Conservation (phyloP, 2,888 invertebrate species). For the Trachelus stipa region DNA sequence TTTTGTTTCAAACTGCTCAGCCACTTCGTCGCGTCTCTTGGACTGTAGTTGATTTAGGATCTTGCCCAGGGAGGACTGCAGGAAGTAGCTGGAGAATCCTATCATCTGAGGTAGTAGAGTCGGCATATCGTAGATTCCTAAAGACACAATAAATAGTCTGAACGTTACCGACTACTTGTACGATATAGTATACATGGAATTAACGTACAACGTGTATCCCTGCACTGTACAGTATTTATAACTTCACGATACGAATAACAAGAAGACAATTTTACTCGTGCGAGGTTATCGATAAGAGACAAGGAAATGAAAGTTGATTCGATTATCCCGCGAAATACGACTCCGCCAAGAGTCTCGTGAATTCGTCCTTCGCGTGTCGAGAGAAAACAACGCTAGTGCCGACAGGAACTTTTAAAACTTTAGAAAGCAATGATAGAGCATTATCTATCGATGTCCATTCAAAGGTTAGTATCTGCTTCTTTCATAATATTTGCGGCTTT, state of each 20-base stretch:
- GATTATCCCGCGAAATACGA: background rate
- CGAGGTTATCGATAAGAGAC: background rate
- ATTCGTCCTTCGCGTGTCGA: background rate
- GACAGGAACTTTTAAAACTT: background rate
- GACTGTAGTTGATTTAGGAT: constrained; percentile 74
- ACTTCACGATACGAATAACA: too few species aligned
- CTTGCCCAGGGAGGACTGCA: constrained; percentile 71
- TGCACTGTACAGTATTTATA: background rate
- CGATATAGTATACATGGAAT: background rate
- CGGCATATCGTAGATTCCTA: constrained; percentile 60
- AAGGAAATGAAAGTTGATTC: background rate
- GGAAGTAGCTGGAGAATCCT: constrained; percentile 57
- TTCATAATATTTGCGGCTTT: background rate
- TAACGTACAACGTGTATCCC: background rate
- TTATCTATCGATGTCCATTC: background rate
- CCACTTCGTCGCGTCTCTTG: constrained; percentile 52
- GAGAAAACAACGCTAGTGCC: background rate
- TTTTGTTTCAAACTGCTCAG: constrained; percentile 56
- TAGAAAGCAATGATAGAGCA: background rate
- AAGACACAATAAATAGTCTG: background rate
- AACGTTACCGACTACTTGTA: background rate
- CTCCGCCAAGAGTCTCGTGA: background rate
- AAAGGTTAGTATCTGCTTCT: background rate
- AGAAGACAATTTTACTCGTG: background rate
- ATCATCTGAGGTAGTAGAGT: constrained; percentile 59